Evolutionary conservation across 2,888 invertebrate species (phyloP).

Genomic region (Steinernema scapterisci): DNA sequence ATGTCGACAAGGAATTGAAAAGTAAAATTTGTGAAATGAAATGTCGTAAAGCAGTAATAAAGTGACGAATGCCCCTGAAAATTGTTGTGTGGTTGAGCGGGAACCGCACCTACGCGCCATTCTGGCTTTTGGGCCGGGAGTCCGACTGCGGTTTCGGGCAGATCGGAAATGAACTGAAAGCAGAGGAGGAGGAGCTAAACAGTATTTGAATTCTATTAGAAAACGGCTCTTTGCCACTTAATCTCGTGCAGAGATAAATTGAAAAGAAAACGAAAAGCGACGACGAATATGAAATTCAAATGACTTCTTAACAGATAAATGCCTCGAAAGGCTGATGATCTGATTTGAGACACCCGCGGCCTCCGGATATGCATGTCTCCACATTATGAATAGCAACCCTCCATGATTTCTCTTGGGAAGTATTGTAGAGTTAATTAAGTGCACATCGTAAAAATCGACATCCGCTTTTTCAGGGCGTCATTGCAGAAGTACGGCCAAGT

Average conservation of each 20-base stretch:
- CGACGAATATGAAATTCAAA: neutral
- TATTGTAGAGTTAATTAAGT: slow-evolving; percentile 31
- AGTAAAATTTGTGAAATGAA: neutral
- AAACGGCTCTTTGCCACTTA: neutral
- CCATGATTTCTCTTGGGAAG: slow-evolving; percentile 27
- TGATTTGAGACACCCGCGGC: neutral
- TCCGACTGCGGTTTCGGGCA: neutral
- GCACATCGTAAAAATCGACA: slow-evolving; percentile 29
- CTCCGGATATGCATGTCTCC: too few relatives aligned
- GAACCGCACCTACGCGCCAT: neutral
- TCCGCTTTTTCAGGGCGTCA: neutral
- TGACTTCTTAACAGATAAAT: neutral
- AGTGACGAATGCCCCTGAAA: neutral
- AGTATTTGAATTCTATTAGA: slow-evolving; percentile 15
- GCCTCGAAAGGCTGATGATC: neutral
- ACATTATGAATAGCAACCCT: slow-evolving; percentile 1
- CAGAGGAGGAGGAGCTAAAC: neutral
- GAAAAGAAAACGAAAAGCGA: neutral
- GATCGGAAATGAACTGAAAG: neutral
- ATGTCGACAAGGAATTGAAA: neutral
- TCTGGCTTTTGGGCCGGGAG: neutral
- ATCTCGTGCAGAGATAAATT: neutral
- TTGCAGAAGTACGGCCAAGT: neutral
- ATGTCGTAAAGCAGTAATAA: slow-evolving; percentile 25
- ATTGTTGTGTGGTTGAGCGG: neutral